Percentiles rank a stretch among this genome's conserved stretches.
Conservation (phyloP, 2,113 vertebrate species). For the Otolemur garnettii region DNA sequence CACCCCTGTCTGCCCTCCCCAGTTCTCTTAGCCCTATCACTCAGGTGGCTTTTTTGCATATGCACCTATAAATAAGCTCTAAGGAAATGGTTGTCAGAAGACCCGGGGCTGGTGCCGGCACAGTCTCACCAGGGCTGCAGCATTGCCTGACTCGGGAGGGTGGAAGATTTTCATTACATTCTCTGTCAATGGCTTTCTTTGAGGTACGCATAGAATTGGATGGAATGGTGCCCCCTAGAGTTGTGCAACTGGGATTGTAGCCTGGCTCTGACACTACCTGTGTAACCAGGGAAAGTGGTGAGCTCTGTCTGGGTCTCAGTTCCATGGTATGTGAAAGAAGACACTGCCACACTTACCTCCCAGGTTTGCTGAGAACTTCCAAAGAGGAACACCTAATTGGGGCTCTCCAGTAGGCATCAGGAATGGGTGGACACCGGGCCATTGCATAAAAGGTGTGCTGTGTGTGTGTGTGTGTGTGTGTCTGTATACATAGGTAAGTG, state of each 20-base stretch:
- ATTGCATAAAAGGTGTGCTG: rapidly evolving
- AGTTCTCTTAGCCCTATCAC: neutral
- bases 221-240: neutral
- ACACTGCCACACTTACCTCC: too few species aligned
- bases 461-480: neutral
- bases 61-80: neutral
- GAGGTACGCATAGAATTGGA: neutral
- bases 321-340: neutral
- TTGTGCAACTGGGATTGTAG: neutral
- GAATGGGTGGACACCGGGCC: neutral
- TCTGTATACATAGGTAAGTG: neutral
- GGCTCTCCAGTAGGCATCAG: neutral
- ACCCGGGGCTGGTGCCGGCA: too few species aligned
- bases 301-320: neutral
- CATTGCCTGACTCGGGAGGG: neutral
- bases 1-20: neutral
- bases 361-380: neutral
- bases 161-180: neutral
- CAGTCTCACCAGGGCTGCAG: neutral
- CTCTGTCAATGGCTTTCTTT: neutral
- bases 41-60: neutral
- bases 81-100: neutral
- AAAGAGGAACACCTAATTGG: neutral
- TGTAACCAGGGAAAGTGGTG: too few species aligned
- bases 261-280: neutral